Conservation (phyloP, 2,888 invertebrate genomes). For the Netelia fuscicornis region DNA sequence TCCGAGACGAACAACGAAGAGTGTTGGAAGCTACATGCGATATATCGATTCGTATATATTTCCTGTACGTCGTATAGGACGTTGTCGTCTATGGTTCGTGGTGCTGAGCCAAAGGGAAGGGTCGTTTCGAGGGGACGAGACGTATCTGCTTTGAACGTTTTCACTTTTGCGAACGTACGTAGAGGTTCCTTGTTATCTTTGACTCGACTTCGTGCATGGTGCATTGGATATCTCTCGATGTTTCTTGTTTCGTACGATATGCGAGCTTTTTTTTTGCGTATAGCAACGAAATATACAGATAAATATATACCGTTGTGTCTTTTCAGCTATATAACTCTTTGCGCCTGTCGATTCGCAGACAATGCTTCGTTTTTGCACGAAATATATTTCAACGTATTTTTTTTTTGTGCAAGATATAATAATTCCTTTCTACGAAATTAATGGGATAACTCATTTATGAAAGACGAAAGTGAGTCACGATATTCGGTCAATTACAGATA, state of each 20-base stretch:
- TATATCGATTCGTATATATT: conserved; percentile 45
- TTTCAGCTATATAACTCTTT: too few species aligned
- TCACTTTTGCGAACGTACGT: conserved; percentile 33
- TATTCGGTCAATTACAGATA: conserved; percentile 2
- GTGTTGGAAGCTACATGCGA: conserved; percentile 43
- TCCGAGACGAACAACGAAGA: conserved; percentile 21
- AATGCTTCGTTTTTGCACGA: not conserved
- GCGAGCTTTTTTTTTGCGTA: not conserved
- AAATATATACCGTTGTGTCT: not conserved
- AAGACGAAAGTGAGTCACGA: not conserved
- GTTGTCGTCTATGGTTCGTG: not conserved
- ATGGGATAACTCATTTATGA: not conserved
- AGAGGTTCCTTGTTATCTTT: conserved; percentile 48
- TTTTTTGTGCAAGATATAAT: not conserved
- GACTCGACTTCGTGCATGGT: conserved; percentile 30
- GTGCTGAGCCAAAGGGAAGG: conserved; percentile 20
- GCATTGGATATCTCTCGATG: conserved; percentile 17
- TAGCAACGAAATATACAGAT: not conserved
- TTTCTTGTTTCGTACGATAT: conserved; percentile 8
- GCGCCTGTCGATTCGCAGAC: too few species aligned
- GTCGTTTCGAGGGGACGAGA: conserved; percentile 17
- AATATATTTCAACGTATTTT: not conserved
- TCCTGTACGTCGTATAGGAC: not conserved
- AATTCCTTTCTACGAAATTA: not conserved
- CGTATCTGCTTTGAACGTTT: conserved; percentile 41